phyloP scores from a whole-genome alignment of 2,797 vertebrate genomes.

The Meda fulgida region DNA sequence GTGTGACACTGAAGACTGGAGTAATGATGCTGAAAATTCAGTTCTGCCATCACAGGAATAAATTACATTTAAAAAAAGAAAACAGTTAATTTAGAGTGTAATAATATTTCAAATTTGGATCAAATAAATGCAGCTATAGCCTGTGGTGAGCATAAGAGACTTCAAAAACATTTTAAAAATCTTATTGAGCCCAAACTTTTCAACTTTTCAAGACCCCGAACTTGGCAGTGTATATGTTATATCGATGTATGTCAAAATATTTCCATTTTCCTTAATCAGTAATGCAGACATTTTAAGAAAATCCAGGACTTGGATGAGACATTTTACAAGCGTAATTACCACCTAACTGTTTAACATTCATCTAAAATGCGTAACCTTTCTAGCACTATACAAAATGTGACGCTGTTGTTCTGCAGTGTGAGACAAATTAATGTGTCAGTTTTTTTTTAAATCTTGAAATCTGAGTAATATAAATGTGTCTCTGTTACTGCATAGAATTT shows the following conservation, averaged over 20 bases:
- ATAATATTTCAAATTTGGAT: neutral
- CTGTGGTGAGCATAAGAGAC: neutral
- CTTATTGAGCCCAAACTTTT: neutral
- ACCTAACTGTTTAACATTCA: neutral
- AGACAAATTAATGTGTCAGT: neutral
- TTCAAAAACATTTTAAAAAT: neutral
- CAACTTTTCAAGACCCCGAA: neutral
- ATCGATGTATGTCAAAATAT: neutral
- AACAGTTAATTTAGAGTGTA: neutral
- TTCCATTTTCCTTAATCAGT: conserved; percentile 61
- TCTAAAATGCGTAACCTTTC: neutral
- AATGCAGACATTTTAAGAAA: conserved; percentile 89
- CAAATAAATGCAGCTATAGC: neutral
- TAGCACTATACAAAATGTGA: neutral
- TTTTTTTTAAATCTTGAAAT: neutral
- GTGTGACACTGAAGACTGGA: too few relatives aligned
- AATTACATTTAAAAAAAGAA: too few relatives aligned
- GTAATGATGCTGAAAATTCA: neutral
- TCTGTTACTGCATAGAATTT: conserved; percentile 81
- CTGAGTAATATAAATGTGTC: neutral
- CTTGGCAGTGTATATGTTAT: neutral
- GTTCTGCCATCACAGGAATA: neutral
- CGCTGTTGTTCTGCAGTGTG: neutral
- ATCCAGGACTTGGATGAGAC: conserved; percentile 92
- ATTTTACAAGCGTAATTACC: conserved; percentile 88